Evolutionary conservation across 2,797 vertebrate genomes (phyloP), one percentile per base, ranked within the genome.

Genomic region (Hoplostethus atlanticus): DNA sequence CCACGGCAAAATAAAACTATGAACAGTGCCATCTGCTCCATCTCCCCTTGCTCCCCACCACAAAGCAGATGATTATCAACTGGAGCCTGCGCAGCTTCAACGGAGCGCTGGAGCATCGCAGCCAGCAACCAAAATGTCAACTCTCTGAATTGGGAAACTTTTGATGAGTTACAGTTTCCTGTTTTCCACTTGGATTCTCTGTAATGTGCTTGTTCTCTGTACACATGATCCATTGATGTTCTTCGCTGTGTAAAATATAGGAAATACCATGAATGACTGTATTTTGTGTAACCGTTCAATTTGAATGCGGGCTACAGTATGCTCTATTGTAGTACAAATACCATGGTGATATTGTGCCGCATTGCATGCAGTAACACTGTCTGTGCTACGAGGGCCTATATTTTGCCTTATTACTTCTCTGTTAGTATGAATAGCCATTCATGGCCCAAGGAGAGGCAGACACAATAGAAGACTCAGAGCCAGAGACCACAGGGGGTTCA

Each of bases 31-130:
- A 93, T 94, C 92, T 94, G 92, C 90, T 90, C 81, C 77, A 79
- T 82, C 85, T 87, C 89, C 79, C 79, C 63, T 76, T 80, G 81
- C 89, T 80, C 81, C 79, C 79, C 67, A 46, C 84, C 86, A 90
- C 88, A 92, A 92, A 93, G 84, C 91, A 88, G 86, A 90, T 90
- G 89, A 93, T 93, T 90, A 91, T 92, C 87, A 90, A 91, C 89
- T 88, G 83, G 87, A 90, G 88, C 68, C 81, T 74, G 87, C 81
- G 87, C 78, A 62, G 84, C 89, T 86, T 90, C 84, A 82, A 75
- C 40, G 4, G 77, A 69, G 81, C 86, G 71, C 64, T 51, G 79
- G 79, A 80, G 85, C 90, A 59, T 90, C 82, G 72, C 73, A 74
- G 88, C 60, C 74, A 75, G 74, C 77, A 77, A 84, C 64, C 80